These are phyloP conservation scores for Orius insidiosus DNA, from an alignment of 1,140 invertebrate species.

Conservation along the genomic window DNA sequence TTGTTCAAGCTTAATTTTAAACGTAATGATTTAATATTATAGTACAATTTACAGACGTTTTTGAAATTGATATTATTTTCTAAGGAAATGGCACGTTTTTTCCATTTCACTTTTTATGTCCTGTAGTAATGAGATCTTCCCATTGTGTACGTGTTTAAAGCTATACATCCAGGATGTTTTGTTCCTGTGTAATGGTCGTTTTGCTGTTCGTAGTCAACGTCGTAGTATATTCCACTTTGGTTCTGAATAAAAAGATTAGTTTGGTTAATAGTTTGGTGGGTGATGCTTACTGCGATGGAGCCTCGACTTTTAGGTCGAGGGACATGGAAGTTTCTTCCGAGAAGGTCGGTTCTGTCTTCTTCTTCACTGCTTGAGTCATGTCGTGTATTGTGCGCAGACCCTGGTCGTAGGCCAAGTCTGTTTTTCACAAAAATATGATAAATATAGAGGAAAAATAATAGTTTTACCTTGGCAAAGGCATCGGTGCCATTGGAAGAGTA, in stretches of 20 bases:
- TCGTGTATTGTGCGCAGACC: constrained; percentile 24
- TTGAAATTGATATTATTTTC: not conserved
- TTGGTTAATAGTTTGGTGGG: not conserved
- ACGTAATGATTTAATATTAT: not conserved
- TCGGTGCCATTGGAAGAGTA: constrained; percentile 33
- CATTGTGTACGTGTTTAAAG: constrained; percentile 45
- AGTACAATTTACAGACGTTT: not conserved
- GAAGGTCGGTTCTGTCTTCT: constrained; percentile 53
- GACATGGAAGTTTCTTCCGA: constrained; percentile 46
- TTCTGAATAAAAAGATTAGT: constrained; percentile 33
- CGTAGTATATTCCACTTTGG: constrained; percentile 74
- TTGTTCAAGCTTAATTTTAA: not conserved
- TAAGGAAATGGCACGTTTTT: not conserved
- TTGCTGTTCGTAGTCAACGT: constrained; percentile 64
- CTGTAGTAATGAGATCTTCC: constrained; percentile 21
- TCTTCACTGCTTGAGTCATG: constrained; percentile 45
- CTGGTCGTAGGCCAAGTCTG: constrained; percentile 26
- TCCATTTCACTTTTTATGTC: constrained; percentile 8
- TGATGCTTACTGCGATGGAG: constrained; percentile 40
- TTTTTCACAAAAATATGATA: not conserved
- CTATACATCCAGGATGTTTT: constrained; percentile 34
- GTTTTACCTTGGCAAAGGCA: constrained; percentile 43
- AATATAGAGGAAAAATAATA: too few species aligned
- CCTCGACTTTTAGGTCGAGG: constrained; percentile 62
- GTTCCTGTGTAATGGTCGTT: constrained; percentile 33